Evolutionary conservation across 2,113 vertebrate species (phyloP).

Genomic region (Motacilla tschutschensis): DNA sequence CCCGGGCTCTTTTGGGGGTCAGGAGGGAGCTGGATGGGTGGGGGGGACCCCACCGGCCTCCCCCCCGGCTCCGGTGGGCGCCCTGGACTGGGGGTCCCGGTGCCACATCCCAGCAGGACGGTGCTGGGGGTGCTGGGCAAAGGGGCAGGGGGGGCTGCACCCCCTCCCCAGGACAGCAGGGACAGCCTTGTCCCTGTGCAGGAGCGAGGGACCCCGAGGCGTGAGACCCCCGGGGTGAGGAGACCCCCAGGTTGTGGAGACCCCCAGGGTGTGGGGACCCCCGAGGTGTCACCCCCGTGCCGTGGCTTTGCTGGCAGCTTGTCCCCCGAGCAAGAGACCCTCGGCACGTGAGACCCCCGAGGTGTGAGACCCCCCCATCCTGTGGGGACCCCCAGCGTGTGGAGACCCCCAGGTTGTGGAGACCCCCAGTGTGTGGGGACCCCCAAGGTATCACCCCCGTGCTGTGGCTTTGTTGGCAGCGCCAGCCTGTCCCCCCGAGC

Average conservation of each 20-base stretch:
- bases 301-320: no score
- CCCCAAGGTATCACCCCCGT: no score
- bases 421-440: no score
- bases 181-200: not conserved
- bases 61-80: accelerated
- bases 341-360: no score
- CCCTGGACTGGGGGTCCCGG: not conserved
- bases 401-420: no score
- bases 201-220: no score
- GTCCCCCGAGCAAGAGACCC: no score
- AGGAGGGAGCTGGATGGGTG: not conserved
- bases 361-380: no score
- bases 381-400: no score
- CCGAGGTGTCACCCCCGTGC: no score
- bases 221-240: not conserved
- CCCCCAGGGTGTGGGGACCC: not conserved
- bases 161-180: not conserved
- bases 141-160: not conserved
- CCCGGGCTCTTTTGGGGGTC: accelerated
- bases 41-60: accelerated
- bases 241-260: not conserved
- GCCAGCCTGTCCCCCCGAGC: no score
- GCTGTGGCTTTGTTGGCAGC: no score
- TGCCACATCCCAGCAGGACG: accelerated
- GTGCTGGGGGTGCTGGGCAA: not conserved